Percentiles rank a stretch among this genome's conserved stretches.
These are phyloP conservation scores for Zosterops hypoxanthus DNA, from an alignment of 2,113 vertebrate genomes.

Conservation along the genomic window DNA sequence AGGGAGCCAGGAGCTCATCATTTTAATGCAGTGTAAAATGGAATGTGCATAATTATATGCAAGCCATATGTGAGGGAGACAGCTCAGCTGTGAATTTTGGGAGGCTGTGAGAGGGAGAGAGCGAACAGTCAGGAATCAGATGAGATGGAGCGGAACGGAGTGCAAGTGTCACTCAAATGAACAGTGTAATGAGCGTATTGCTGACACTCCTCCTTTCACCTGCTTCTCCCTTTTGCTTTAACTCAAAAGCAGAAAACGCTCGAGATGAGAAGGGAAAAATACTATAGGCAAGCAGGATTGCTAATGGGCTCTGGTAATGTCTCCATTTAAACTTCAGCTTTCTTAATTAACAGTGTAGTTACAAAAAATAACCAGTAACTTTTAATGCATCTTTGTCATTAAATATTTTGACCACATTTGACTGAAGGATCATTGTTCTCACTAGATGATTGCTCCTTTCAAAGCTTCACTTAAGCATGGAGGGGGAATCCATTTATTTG, in stretches of 20 bases:
- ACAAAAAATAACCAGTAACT: conserved; percentile 74
- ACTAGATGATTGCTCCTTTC: conserved; percentile 69
- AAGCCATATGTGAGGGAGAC: conserved; percentile 86
- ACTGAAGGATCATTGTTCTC: conserved; percentile 74
- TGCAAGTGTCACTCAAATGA: conserved; percentile 80
- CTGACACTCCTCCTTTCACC: conserved; percentile 78
- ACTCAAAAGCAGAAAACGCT: conserved; percentile 59
- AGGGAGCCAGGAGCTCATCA: conserved; percentile 88
- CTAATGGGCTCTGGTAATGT: conserved; percentile 78
- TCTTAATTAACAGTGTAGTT: conserved; percentile 76
- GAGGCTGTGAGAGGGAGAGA: conserved; percentile 74
- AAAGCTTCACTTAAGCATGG: conserved; percentile 72
- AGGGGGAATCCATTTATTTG: conserved; percentile 72
- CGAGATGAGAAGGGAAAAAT: conserved; percentile 64
- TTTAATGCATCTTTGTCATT: conserved; percentile 75
- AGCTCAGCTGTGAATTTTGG: conserved; percentile 83
- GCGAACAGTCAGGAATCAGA: conserved; percentile 76
- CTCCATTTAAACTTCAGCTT: conserved; percentile 77
- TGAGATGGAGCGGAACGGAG: conserved; percentile 74
- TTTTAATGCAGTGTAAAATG: conserved; percentile 90
- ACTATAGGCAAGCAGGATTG: conserved; percentile 59
- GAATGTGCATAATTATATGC: conserved; percentile 92
- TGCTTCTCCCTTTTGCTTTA: conserved; percentile 71
- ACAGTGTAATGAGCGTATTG: conserved; percentile 79
- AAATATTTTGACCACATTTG: conserved; percentile 75